Conservation (phyloP, 2,113 vertebrate genomes). For the Myotis brandtii region DNA sequence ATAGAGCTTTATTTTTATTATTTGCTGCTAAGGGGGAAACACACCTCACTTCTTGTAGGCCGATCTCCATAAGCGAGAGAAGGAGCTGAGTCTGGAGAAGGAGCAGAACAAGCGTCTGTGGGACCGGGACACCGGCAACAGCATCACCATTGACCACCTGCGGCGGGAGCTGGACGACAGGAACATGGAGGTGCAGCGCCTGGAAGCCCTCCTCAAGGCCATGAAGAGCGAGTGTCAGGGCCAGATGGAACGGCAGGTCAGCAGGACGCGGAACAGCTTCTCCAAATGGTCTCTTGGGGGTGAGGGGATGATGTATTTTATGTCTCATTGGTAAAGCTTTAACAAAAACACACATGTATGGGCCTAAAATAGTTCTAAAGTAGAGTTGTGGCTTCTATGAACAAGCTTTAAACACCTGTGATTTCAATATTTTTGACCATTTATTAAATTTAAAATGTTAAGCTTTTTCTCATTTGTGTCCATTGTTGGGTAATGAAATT, state of each 20-base stretch:
- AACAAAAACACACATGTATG: neutral
- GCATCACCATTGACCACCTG: constrained; percentile 79
- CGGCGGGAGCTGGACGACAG: constrained; percentile 81
- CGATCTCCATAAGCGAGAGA: constrained; percentile 80
- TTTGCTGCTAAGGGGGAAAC: accelerated
- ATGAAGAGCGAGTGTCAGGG: constrained; percentile 77
- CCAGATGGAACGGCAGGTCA: constrained; percentile 83
- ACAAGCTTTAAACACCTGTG: neutral
- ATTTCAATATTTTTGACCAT: neutral
- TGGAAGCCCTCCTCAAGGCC: constrained; percentile 80
- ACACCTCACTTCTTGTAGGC: constrained; percentile 64
- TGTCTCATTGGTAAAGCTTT: neutral
- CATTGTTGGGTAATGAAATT: neutral
- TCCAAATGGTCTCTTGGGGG: accelerated
- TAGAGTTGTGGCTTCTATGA: neutral
- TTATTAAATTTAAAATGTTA: neutral
- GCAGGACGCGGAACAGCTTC: accelerated
- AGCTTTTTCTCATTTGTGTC: neutral
- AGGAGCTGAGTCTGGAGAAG: constrained; percentile 83
- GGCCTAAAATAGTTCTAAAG: neutral
- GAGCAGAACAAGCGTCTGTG: constrained; percentile 83
- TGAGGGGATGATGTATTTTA: accelerated
- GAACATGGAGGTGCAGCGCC: constrained; percentile 79
- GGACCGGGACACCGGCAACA: constrained; percentile 77
- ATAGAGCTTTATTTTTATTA: neutral